A percentile compares a stretch with the other conserved stretches of the same genome.
phyloP scores from a whole-genome alignment of 2,113 vertebrate species.

The Lagopus leucura region DNA sequence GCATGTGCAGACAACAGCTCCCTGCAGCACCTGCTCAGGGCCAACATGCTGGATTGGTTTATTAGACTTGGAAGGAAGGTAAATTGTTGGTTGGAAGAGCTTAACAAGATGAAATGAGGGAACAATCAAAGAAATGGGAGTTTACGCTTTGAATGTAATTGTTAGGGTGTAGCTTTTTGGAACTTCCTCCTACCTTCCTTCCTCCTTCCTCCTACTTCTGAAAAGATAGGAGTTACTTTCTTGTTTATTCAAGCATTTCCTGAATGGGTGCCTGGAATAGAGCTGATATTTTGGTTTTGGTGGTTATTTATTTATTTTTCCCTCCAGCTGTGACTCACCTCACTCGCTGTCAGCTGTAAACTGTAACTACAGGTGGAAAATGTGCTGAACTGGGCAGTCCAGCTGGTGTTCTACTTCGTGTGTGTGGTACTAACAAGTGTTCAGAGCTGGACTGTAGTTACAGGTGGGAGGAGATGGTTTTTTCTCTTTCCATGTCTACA shows the following conservation, averaged over 20 bases:
- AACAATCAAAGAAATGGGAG: conserved; percentile 25
- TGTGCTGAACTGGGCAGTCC: neutral
- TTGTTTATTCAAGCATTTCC: conserved; percentile 44
- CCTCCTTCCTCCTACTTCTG: conserved; percentile 7
- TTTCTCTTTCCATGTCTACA: neutral
- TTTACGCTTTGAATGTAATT: conserved; percentile 32
- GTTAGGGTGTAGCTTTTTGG: conserved; percentile 41
- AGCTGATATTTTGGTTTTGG: neutral
- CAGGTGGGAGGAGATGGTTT: neutral
- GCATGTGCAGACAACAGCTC: neutral
- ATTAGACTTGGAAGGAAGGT: neutral
- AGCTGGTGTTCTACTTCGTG: conserved; percentile 21
- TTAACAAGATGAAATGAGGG: conserved; percentile 17
- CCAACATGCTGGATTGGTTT: neutral
- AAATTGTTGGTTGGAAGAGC: neutral
- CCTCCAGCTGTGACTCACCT: conserved; percentile 39
- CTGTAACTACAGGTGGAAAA: conserved; percentile 35
- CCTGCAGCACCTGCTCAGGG: neutral
- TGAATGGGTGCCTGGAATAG: conserved; percentile 24
- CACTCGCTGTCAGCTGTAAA: conserved; percentile 40
- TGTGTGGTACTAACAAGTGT: neutral
- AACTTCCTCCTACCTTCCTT: conserved; percentile 29
- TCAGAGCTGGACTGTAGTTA: neutral
- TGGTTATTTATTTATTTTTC: neutral
- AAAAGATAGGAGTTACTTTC: conserved; percentile 38